Base-by-base conservation (phyloP, 1,140 invertebrate genomes). In the Drosophila persimilis region DNA sequence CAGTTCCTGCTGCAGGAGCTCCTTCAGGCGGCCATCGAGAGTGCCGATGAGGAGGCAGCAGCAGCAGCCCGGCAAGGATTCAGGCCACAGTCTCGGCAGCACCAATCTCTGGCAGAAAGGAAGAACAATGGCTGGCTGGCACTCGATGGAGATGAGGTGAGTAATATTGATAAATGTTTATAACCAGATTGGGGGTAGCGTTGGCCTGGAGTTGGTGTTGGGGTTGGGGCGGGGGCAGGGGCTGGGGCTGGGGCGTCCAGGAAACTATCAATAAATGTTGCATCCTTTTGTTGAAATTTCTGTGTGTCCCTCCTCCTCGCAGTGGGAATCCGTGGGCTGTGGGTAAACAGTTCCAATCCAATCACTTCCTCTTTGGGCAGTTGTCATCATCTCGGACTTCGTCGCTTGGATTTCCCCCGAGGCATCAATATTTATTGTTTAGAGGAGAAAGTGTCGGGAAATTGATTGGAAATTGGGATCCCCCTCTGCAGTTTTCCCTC, bases 1-100 rank as follows among this genome's bases (percentile, higher is more conserved):
- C 69, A 85, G 39, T 85, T 85, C 56, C 54, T 85, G 58, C 61
- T 85, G 57, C 73, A 85, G 20, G 80, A 85, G 41, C 52, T 85
- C 39, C 54, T 73, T 44, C 62, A 56, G 67, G 54, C 51, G 31
- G 8, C 31, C 55, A 66, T 74, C 29, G 56, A 45, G 11, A 39
- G 24, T 26, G 24, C 24, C 24, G 24, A 26, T 26, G 24, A 5
- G 24, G 24, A 26, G 24, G 24, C 24, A 26, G 4, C 26, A 7
- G 47, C 17, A n/a, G 51, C 73, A 20, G 48, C 7, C 29, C 43
- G 45, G 29, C 52, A 9, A 9, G 31, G 31, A 31, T 31, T 31
- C 31, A 31, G 31, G 29, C 7, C 29, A 29, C 6, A 6, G 29
- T 2, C 29, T 29, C 29, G 35, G 3, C 39, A 4, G 13, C 46